A percentile compares a stretch with the other conserved stretches of the same genome.
Conservation (phyloP, 2,888 invertebrate species). For the Atrina japonica region DNA sequence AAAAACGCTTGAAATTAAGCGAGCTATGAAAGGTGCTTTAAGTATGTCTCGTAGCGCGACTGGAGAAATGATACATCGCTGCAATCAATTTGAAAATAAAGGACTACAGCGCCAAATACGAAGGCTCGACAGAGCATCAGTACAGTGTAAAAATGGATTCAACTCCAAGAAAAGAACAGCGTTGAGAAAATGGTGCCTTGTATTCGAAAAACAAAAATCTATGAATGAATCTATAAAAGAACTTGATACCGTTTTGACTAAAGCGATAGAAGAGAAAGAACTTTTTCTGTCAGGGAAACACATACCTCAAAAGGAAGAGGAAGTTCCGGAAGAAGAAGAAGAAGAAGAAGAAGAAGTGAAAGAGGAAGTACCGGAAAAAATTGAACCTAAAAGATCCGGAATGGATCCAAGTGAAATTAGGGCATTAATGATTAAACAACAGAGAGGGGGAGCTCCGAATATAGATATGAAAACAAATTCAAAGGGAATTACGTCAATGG, state of each 20-base stretch:
- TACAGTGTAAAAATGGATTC: slow-evolving; percentile 26
- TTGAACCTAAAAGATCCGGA: slow-evolving; percentile 2
- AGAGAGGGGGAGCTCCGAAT: slow-evolving; percentile 7
- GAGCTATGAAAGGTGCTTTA: slow-evolving; percentile 66
- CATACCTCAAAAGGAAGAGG: not conserved
- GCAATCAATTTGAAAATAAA: slow-evolving; percentile 63
- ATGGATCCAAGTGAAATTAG: slow-evolving; percentile 26
- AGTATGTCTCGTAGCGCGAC: slow-evolving; percentile 67
- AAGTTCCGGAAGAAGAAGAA: not conserved
- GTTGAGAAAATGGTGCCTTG: slow-evolving; percentile 50
- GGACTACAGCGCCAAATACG: slow-evolving; percentile 52
- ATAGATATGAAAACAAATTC: slow-evolving; percentile 1
- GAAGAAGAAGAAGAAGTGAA: slow-evolving; percentile 8
- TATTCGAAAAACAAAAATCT: slow-evolving; percentile 53
- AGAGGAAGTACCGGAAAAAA: not conserved
- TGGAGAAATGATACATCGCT: slow-evolving; percentile 65
- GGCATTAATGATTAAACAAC: slow-evolving; percentile 20
- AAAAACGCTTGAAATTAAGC: slow-evolving; percentile 61
- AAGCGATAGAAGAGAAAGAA: slow-evolving; percentile 42
- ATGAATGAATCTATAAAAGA: slow-evolving; percentile 49
- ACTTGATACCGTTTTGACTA: slow-evolving; percentile 48
- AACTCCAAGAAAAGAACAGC: slow-evolving; percentile 40
- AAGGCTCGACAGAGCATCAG: slow-evolving; percentile 35
- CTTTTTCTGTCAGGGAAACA: slow-evolving; percentile 2
- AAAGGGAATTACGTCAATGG: slow-evolving; percentile 8